phyloP scores from a whole-genome alignment of 2,888 invertebrate genomes.

The Craniophora ligustri region DNA sequence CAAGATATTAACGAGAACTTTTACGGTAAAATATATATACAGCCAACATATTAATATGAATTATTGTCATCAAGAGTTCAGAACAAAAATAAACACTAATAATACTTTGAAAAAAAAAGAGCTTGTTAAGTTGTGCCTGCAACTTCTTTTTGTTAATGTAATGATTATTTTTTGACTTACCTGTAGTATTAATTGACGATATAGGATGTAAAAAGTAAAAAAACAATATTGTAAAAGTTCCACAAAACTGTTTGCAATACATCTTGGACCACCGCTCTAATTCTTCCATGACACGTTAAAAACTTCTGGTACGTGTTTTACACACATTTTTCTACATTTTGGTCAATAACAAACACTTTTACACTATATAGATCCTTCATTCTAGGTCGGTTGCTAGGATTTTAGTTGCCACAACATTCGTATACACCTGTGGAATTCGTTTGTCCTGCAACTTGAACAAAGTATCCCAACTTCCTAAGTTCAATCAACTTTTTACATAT shows the following conservation, averaged over 20 bases:
- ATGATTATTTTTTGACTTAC: conserved; percentile 62
- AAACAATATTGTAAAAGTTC: conserved; percentile 65
- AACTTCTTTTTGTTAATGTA: not conserved
- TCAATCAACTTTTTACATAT: conserved; percentile 81
- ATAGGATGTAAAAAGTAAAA: conserved; percentile 53
- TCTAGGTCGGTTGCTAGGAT: conserved; percentile 81
- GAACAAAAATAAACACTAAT: too few relatives aligned
- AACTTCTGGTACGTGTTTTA: conserved; percentile 41
- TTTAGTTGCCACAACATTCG: conserved; percentile 81
- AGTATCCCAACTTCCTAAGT: conserved; percentile 72
- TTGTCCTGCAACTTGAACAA: conserved; percentile 69
- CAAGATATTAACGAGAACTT: too few relatives aligned
- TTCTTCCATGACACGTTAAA: conserved; percentile 81
- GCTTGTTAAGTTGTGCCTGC: not conserved
- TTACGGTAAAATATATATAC: too few relatives aligned
- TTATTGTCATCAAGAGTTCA: too few relatives aligned
- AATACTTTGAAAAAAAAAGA: not conserved
- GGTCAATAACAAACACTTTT: conserved; percentile 32
- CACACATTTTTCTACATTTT: conserved; percentile 53
- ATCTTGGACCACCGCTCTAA: conserved; percentile 82
- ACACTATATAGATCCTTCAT: conserved; percentile 45
- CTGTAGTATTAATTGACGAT: conserved; percentile 71
- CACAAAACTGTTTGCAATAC: conserved; percentile 67
- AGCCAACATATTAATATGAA: too few relatives aligned
- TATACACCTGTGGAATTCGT: conserved; percentile 82